Percentiles rank a stretch among this genome's conserved stretches.
Evolutionary conservation across 2,797 vertebrate species (phyloP).

Genomic region (Carcharodon carcharias): DNA sequence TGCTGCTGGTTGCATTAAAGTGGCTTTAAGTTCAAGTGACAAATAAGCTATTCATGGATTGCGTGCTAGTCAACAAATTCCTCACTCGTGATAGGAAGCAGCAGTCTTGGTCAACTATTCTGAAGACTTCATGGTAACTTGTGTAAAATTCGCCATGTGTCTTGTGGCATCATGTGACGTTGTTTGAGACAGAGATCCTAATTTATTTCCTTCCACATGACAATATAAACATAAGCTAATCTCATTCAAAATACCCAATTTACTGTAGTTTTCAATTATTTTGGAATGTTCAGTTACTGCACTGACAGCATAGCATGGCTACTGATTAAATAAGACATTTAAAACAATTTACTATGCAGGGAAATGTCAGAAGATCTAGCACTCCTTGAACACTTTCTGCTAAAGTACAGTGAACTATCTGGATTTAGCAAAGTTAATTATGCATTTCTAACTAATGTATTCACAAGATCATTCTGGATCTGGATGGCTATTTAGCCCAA

Average conservation of each 20-base stretch:
- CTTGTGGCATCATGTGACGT: neutral
- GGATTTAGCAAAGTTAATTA: neutral
- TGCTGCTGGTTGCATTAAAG: neutral
- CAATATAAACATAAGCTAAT: neutral
- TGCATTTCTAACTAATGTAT: neutral
- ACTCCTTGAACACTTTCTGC: neutral
- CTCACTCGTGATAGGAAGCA: slow-evolving; percentile 24
- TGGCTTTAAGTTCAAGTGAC: neutral
- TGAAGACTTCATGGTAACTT: neutral
- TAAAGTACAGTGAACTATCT: neutral
- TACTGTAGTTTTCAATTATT: neutral
- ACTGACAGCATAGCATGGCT: neutral
- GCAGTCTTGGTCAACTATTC: neutral
- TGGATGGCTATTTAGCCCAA: too few relatives aligned
- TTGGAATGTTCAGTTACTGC: neutral
- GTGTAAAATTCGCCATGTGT: neutral
- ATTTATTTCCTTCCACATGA: neutral
- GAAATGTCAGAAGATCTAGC: neutral
- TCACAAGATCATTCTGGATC: neutral
- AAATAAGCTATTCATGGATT: slow-evolving; percentile 13
- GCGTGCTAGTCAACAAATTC: neutral
- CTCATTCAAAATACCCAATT: neutral
- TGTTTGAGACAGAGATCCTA: neutral
- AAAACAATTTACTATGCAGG: neutral
- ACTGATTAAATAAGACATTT: too few relatives aligned